Evolutionary conservation across 2,888 invertebrate genomes (phyloP).

Genomic region (Sphinx pinastri): DNA sequence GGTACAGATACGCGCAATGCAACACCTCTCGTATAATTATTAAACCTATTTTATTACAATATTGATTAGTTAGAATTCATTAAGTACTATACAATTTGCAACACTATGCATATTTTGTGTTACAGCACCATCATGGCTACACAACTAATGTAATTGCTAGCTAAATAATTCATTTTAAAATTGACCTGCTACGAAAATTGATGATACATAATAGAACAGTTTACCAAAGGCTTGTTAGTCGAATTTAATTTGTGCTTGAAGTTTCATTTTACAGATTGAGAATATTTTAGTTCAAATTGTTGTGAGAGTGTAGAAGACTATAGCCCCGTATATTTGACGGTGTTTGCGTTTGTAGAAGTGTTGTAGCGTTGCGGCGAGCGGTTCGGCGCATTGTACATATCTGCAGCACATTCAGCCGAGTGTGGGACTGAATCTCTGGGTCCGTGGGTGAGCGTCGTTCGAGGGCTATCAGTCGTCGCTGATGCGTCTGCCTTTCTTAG

Average conservation of each 20-base stretch:
- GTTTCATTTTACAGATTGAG: not conserved
- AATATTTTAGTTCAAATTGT: not conserved
- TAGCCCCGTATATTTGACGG: not conserved
- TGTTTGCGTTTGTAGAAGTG: too few relatives aligned
- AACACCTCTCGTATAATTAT: not conserved
- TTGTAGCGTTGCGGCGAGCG: not conserved
- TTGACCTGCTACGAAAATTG: not conserved
- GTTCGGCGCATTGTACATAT: slow-evolving; percentile 19
- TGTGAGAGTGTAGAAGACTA: not conserved
- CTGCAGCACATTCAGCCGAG: not conserved
- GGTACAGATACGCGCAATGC: slow-evolving; percentile 17
- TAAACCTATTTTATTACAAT: not conserved
- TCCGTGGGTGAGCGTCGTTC: not conserved
- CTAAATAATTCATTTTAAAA: not conserved
- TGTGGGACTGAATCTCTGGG: slow-evolving; percentile 8
- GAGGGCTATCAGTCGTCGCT: slow-evolving; percentile 61
- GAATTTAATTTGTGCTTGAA: not conserved
- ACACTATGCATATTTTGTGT: not conserved
- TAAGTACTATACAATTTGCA: slow-evolving; percentile 9
- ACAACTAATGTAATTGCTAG: slow-evolving; percentile 1
- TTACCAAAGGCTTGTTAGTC: not conserved
- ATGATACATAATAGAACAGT: not conserved
- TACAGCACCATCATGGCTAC: slow-evolving; percentile 8
- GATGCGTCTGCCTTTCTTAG: slow-evolving; percentile 80
- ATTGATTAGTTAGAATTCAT: not conserved